A percentile compares a stretch with the other conserved stretches of the same genome.
Evolutionary conservation across 2,888 invertebrate genomes (phyloP).

Genomic region (Leucoma salicis): DNA sequence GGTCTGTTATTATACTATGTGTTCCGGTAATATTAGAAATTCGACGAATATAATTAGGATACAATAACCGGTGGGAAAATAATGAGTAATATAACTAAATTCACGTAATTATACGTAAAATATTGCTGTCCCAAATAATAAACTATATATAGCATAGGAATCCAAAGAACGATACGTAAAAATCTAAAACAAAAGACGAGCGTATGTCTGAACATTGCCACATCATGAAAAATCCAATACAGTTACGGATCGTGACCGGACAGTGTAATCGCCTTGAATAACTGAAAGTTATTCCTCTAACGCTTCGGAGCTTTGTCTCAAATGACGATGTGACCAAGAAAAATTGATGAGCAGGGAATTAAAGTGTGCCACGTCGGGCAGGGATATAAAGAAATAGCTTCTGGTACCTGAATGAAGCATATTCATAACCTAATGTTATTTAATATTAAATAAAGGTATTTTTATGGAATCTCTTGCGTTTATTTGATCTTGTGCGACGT

Average conservation of each 20-base stretch:
- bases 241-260: constrained; percentile 35
- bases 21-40: no score
- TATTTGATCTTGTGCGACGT: no score
- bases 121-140: no score
- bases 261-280: constrained; percentile 28
- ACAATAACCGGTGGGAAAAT: no score
- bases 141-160: no score
- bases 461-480: no score
- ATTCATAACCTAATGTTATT: no score
- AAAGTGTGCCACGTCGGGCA: constrained; percentile 1
- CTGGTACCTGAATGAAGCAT: not conserved
- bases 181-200: constrained; percentile 8
- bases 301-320: constrained; percentile 19
- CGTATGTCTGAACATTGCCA: constrained; percentile 19
- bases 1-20: no score
- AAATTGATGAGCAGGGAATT: constrained; percentile 20
- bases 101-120: no score
- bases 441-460: no score
- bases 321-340: constrained; percentile 27
- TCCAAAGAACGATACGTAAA: not conserved
- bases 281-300: constrained; percentile 28
- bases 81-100: no score
- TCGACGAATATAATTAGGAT: no score
- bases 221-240: constrained; percentile 43
- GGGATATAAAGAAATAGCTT: not conserved